Conservation (phyloP, 2,888 invertebrate genomes). For the Acrocera orbiculus region DNA sequence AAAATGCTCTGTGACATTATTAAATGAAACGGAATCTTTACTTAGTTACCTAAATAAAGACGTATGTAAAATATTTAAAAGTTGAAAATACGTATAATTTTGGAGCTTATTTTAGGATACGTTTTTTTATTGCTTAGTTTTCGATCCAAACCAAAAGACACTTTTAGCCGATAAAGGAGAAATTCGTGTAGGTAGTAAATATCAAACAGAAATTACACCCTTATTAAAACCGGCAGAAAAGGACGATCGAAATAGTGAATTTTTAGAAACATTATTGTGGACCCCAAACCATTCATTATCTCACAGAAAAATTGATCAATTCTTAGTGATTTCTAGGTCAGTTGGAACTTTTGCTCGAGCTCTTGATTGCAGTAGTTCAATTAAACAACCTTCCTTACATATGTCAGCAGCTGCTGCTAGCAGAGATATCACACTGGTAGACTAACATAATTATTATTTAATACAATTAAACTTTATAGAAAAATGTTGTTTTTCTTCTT, state of each 20-base stretch:
- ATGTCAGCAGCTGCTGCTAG: conserved; percentile 99
- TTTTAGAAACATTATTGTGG: conserved; percentile 87
- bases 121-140: conserved; percentile 99
- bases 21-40: conserved; percentile 97
- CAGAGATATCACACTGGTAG: conserved; percentile 86
- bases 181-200: conserved; percentile 80
- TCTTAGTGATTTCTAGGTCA: conserved; percentile 82
- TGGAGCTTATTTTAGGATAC: conserved; percentile 69
- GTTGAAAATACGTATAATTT: conserved; percentile 16
- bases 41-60: conserved; percentile 93
- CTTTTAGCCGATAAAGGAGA: conserved; percentile 96
- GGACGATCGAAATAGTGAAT: conserved; percentile 46
- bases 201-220: conserved; percentile 86
- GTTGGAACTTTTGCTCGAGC: conserved; percentile 98
- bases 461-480: neutral
- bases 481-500: too few species aligned
- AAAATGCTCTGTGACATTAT: conserved; percentile 95
- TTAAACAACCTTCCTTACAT: conserved; percentile 94
- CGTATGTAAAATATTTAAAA: conserved; percentile 37
- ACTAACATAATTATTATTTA: neutral
- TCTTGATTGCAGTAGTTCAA: conserved; percentile 93
- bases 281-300: conserved; percentile 79
- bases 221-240: conserved; percentile 55
- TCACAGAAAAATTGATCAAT: conserved; percentile 97
- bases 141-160: conserved; percentile 98